phyloP scores from a whole-genome alignment of 2,888 invertebrate genomes.

The Epistrophe eligans region DNA sequence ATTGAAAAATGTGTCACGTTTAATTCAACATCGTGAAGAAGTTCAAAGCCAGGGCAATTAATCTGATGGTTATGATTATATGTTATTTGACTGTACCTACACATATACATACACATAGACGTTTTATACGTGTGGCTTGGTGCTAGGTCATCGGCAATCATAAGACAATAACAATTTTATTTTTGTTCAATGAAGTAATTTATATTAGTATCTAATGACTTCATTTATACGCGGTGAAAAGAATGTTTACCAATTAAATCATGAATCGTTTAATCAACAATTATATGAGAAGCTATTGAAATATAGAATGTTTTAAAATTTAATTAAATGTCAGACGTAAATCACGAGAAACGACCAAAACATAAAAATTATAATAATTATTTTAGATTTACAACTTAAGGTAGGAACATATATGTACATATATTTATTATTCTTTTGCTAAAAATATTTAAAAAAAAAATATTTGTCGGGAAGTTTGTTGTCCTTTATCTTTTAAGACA shows the following conservation, averaged over 20 bases:
- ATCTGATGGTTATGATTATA: slow-evolving; percentile 3
- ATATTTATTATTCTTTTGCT: no score
- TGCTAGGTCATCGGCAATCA: background rate
- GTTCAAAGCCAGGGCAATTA: slow-evolving; percentile 34
- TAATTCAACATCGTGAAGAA: slow-evolving; percentile 16
- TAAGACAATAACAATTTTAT: background rate
- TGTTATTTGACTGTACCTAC: background rate
- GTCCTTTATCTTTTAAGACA: no score
- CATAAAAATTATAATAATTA: no score
- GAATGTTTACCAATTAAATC: background rate
- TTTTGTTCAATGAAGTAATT: slow-evolving; percentile 1
- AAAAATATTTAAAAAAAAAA: no score
- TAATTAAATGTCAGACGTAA: no score
- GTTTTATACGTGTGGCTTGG: background rate
- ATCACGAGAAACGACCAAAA: no score
- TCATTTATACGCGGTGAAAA: background rate
- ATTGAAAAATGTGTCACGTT: slow-evolving; percentile 22
- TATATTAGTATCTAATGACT: background rate
- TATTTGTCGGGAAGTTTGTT: no score
- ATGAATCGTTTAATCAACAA: background rate
- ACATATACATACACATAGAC: no score
- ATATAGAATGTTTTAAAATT: background rate
- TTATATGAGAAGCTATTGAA: background rate
- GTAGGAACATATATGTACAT: no score
- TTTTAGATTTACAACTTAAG: no score